Conservation (phyloP, 2,113 vertebrate species). For the Antigone vipio region DNA sequence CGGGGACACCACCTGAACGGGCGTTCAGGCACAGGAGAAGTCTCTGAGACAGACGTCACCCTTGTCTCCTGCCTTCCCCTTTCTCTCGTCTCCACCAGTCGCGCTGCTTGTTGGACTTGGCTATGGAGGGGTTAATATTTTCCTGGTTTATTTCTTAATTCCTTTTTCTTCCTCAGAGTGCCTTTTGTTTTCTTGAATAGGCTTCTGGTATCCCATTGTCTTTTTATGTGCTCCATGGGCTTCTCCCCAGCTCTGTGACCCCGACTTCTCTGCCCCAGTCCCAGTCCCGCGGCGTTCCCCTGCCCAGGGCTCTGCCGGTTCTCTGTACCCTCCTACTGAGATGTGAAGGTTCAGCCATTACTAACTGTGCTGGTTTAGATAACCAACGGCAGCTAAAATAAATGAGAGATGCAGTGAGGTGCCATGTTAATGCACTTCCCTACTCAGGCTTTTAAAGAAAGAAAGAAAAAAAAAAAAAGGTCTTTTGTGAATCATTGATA, state of each 20-base stretch:
- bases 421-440: constrained; percentile 4
- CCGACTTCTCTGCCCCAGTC: background rate
- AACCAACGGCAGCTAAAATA: background rate
- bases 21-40: background rate
- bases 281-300: fast-evolving
- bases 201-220: background rate
- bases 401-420: background rate
- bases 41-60: background rate
- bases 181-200: constrained; percentile 12
- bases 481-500: constrained; percentile 46
- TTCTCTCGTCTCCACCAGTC: background rate
- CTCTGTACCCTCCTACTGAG: background rate
- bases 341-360: background rate
- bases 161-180: background rate
- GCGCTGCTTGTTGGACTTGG: background rate
- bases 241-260: background rate
- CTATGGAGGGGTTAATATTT: background rate
- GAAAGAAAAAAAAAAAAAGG: background rate
- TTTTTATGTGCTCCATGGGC: background rate
- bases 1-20: background rate
- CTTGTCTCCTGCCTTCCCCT: background rate
- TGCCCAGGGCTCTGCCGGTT: background rate
- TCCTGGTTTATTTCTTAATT: background rate
- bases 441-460: constrained; percentile 30
- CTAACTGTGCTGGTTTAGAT: background rate